phyloP scores from a whole-genome alignment of 2,888 invertebrate species.

The Archips xylosteana region DNA sequence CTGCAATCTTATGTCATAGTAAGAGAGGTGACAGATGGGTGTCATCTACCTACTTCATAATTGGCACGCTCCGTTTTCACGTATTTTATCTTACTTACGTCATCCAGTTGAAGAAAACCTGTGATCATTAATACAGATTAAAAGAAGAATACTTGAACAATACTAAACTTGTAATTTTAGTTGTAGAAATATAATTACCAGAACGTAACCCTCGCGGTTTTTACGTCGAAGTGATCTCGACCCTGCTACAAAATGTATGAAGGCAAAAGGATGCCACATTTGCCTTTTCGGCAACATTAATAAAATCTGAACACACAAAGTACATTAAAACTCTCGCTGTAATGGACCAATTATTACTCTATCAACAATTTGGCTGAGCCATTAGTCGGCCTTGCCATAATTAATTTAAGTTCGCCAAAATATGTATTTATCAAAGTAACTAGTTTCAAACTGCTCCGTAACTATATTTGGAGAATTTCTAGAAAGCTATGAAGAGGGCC shows the following conservation, averaged over 20 bases:
- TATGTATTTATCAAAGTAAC: constrained; percentile 42
- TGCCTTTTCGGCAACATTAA: constrained; percentile 40
- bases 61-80: no score
- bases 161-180: background rate
- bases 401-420: constrained; percentile 60
- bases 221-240: constrained; percentile 7
- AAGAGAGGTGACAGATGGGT: no score
- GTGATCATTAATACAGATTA: no score
- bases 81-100: no score
- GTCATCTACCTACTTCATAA: no score
- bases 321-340: constrained; percentile 58
- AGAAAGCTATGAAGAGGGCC: background rate
- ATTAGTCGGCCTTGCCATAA: constrained; percentile 62
- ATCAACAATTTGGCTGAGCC: constrained; percentile 61
- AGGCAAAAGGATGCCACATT: constrained; percentile 25
- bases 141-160: no score
- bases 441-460: constrained; percentile 56
- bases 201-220: constrained; percentile 5
- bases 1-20: no score
- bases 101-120: no score
- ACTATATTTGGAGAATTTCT: constrained; percentile 22
- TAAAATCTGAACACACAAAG: constrained; percentile 54
- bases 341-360: constrained; percentile 58
- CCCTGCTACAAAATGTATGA: constrained; percentile 32
- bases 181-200: constrained; percentile 15